Evolutionary conservation across 2,797 vertebrate genomes (phyloP).

Genomic region (Ctenosaura bakeri): DNA sequence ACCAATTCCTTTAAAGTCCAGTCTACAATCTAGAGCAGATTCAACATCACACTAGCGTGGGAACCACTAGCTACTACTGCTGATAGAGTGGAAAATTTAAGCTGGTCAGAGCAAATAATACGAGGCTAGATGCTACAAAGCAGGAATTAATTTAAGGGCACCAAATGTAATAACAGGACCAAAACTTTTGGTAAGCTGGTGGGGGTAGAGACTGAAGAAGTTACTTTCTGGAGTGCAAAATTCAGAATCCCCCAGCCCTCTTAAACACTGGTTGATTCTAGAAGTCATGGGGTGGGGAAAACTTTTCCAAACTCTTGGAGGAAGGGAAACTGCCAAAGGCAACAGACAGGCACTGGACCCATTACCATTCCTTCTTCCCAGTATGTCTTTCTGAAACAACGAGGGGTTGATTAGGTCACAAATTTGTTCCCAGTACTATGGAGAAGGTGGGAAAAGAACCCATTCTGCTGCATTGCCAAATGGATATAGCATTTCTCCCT

Average conservation of each 20-base stretch:
- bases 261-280: too few relatives aligned
- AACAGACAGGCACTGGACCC: background rate
- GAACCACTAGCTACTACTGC: too few relatives aligned
- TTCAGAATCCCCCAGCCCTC: too few relatives aligned
- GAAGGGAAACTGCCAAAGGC: too few relatives aligned
- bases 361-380: background rate
- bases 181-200: background rate
- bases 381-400: background rate
- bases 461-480: slow-evolving; percentile 43
- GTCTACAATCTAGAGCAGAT: too few relatives aligned
- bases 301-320: too few relatives aligned
- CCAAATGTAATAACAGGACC: fast-evolving
- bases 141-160: background rate
- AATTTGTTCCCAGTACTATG: slow-evolving; percentile 29
- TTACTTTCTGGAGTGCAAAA: too few relatives aligned
- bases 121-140: background rate
- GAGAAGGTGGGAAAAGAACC: background rate
- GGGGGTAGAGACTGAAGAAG: too few relatives aligned
- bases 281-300: too few relatives aligned
- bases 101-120: background rate
- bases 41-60: too few relatives aligned
- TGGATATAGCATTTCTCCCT: slow-evolving; percentile 33
- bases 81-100: background rate
- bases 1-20: background rate
- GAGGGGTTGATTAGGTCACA: background rate